phyloP scores from a whole-genome alignment of 2,797 vertebrate genomes.

The Typhlichthys subterraneus region DNA sequence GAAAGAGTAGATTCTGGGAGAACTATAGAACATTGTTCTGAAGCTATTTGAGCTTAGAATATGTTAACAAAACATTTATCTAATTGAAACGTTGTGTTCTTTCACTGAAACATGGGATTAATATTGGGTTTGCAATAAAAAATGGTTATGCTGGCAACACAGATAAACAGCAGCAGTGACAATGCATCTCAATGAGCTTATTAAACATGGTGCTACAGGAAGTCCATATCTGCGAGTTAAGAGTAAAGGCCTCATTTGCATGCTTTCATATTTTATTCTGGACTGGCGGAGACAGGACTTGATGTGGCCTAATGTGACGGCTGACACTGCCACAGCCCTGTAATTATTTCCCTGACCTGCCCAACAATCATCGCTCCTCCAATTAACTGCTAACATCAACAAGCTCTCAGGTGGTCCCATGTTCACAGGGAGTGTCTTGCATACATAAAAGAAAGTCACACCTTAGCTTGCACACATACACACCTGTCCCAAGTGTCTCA shows the following conservation, averaged over 20 bases:
- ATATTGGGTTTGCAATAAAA: constrained; percentile 29
- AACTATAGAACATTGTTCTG: neutral
- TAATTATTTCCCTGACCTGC: constrained; percentile 79
- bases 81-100: no score
- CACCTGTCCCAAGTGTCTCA: constrained; percentile 19
- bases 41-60: constrained; percentile 4
- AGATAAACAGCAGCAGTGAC: constrained; percentile 51
- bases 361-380: constrained; percentile 74
- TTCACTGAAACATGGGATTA: constrained; percentile 14
- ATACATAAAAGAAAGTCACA: constrained; percentile 39
- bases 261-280: constrained; percentile 77
- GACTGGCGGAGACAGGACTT: constrained; percentile 71
- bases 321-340: constrained; percentile 72
- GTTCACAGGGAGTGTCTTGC: constrained; percentile 53
- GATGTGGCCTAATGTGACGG: constrained; percentile 76
- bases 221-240: constrained; percentile 47
- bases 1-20: no score
- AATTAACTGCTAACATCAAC: constrained; percentile 79
- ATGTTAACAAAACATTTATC: no score
- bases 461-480: constrained; percentile 4
- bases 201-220: constrained; percentile 68
- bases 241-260: constrained; percentile 72
- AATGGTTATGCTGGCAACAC: constrained; percentile 23
- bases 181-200: constrained; percentile 75
- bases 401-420: constrained; percentile 68